These are phyloP conservation scores for Lasiurus borealis DNA, from an alignment of 2,113 vertebrate genomes.

Conservation along the genomic window DNA sequence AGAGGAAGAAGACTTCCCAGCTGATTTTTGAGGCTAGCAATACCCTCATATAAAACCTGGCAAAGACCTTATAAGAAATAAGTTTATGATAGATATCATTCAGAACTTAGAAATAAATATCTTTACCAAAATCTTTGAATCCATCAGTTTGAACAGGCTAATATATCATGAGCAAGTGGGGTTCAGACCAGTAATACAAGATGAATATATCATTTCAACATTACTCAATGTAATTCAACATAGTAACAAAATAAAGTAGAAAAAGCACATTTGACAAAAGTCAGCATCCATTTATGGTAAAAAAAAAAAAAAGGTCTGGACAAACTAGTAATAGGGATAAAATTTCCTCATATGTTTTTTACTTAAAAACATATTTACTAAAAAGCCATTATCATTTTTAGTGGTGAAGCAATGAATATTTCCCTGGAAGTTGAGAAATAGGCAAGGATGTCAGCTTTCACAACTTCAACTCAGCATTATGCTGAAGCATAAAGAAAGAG, in stretches of 20 bases:
- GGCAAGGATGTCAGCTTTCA: not conserved
- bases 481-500: not conserved
- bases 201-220: not conserved
- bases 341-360: not conserved
- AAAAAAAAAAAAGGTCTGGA: not conserved
- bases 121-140: not conserved
- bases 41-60: not conserved
- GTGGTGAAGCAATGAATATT: not conserved
- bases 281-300: not conserved
- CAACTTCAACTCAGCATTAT: not conserved
- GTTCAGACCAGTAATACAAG: not conserved
- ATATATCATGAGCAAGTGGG: not conserved
- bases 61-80: not conserved
- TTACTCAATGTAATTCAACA: not conserved
- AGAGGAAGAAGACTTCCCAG: not conserved
- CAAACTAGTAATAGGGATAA: not conserved
- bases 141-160: not conserved
- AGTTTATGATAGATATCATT: not conserved
- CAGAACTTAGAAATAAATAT: constrained; percentile 8
- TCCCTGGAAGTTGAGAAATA: not conserved
- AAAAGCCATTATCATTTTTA: not conserved
- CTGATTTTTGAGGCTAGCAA: not conserved
- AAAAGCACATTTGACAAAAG: too few relatives aligned
- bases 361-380: not conserved
- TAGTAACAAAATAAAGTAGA: not conserved